Evolutionary conservation across 2,888 invertebrate species (phyloP).

Genomic region (Crepidodera aurea): DNA sequence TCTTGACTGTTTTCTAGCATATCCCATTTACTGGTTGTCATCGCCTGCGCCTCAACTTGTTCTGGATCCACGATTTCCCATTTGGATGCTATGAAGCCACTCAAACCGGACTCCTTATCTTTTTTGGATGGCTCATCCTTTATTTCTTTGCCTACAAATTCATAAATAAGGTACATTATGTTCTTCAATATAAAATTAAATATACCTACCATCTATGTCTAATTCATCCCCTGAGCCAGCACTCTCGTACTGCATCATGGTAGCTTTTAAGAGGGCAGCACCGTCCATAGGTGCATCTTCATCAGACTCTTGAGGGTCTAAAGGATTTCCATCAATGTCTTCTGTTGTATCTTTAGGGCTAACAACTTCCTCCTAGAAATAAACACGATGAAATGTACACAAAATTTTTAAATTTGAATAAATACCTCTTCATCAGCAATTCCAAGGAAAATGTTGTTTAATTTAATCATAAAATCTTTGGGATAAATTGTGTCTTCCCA

Average conservation of each 20-base stretch:
- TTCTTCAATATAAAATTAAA: too few species aligned
- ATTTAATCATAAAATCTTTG: slow-evolving; percentile 84
- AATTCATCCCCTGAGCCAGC: slow-evolving; percentile 50
- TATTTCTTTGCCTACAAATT: slow-evolving; percentile 52
- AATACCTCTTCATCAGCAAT: slow-evolving; percentile 60
- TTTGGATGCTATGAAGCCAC: slow-evolving; percentile 88
- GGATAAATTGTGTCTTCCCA: slow-evolving; percentile 99
- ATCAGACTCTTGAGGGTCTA: slow-evolving; percentile 65
- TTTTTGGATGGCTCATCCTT: slow-evolving; percentile 39
- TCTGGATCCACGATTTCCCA: slow-evolving; percentile 97
- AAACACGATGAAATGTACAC: background rate
- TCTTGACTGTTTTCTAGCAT: slow-evolving; percentile 68
- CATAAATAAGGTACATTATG: too few species aligned
- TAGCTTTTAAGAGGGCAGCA: slow-evolving; percentile 79
- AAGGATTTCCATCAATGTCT: slow-evolving; percentile 75
- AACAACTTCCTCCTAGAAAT: slow-evolving; percentile 37
- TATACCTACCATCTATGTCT: slow-evolving; percentile 76
- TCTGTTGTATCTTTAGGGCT: slow-evolving; percentile 36
- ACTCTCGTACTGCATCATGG: slow-evolving; percentile 64
- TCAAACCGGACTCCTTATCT: slow-evolving; percentile 60
- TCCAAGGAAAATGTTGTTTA: slow-evolving; percentile 93
- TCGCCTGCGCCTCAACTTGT: slow-evolving; percentile 80
- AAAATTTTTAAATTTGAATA: background rate
- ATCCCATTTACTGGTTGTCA: slow-evolving; percentile 91
- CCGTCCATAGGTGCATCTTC: slow-evolving; percentile 81